Conservation (phyloP, 2,113 vertebrate species). For the Caretta caretta region DNA sequence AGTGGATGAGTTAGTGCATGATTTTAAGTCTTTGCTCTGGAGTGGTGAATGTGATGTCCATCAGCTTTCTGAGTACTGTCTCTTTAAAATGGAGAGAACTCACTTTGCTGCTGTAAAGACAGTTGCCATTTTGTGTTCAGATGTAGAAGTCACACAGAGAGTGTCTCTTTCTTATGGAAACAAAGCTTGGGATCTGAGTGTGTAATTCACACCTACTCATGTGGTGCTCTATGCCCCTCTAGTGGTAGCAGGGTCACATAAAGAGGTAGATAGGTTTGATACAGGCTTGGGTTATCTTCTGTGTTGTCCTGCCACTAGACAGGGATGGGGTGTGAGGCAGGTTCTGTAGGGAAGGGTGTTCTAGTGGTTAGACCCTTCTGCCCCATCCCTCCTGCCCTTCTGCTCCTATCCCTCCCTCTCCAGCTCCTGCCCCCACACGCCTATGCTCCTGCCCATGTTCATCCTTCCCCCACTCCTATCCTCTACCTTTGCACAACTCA, state of each 20-base stretch:
- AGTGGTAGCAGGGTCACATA: neutral
- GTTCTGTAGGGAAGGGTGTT: neutral
- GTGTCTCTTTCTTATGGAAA: neutral
- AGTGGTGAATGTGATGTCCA: neutral
- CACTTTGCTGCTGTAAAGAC: neutral
- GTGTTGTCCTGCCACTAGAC: neutral
- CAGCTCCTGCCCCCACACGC: neutral
- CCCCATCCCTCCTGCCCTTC: neutral
- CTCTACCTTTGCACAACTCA: neutral
- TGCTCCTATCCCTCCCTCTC: neutral
- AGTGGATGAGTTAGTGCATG: neutral
- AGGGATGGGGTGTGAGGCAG: neutral
- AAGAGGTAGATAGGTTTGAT: neutral
- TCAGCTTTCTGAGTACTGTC: neutral
- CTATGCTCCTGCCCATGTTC: neutral
- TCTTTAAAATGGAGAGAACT: neutral
- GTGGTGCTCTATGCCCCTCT: neutral
- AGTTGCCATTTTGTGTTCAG: neutral
- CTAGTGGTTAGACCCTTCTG: neutral
- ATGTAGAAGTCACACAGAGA: neutral
- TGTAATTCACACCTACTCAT: neutral
- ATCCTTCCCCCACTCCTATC: neutral
- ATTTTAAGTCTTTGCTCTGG: neutral
- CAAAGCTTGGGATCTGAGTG: neutral
- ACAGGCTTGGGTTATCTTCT: neutral